phyloP scores from a whole-genome alignment of 2,797 vertebrate genomes.

The Phrynocephalus forsythii region DNA sequence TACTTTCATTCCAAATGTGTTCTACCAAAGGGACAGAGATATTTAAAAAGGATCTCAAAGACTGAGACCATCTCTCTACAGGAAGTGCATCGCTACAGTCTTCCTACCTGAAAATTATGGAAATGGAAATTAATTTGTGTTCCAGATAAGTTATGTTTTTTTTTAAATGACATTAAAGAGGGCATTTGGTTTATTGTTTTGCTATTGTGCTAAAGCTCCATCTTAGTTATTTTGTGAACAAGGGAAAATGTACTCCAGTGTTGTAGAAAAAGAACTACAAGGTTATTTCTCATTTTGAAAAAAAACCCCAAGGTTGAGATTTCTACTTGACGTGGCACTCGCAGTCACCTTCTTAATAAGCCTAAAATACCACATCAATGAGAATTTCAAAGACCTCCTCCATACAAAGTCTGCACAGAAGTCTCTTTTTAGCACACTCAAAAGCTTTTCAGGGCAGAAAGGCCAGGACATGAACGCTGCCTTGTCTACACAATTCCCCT shows the following conservation, averaged over 20 bases:
- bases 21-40: too few relatives aligned
- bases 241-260: not conserved
- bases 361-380: conserved; percentile 66
- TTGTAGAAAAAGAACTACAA: not conserved
- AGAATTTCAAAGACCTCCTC: conserved; percentile 64
- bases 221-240: conserved; percentile 28
- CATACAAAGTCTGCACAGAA: conserved; percentile 59
- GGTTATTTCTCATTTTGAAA: conserved; percentile 42
- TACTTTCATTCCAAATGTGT: too few relatives aligned
- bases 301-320: conserved; percentile 42
- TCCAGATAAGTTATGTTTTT: conserved; percentile 11
- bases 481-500: conserved; percentile 60
- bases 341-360: conserved; percentile 62
- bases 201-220: not conserved
- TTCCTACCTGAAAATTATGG: not conserved
- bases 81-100: not conserved
- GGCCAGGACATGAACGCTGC: conserved; percentile 48
- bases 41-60: too few relatives aligned
- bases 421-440: conserved; percentile 49
- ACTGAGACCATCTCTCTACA: not conserved
- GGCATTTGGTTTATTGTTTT: conserved; percentile 27
- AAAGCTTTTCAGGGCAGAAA: conserved; percentile 63
- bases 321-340: conserved; percentile 47
- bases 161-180: not conserved
- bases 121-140: not conserved